A percentile compares a stretch with the other conserved stretches of the same genome.
Evolutionary conservation across 2,797 vertebrate species (phyloP).

Genomic region (Sylvilagus floridanus): DNA sequence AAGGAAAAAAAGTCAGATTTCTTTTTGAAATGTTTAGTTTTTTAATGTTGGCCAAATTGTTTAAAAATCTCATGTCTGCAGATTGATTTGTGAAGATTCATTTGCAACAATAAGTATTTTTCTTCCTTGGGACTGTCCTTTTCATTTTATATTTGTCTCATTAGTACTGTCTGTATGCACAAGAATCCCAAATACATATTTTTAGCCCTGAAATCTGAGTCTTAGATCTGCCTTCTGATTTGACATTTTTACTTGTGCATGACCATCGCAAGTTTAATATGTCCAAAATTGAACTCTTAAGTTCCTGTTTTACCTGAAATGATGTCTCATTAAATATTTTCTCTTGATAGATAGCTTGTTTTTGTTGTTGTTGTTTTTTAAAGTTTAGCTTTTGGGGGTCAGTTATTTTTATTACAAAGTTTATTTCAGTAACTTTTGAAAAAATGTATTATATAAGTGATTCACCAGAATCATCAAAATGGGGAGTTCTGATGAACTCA

Average conservation of each 20-base stretch:
- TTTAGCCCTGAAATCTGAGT: background rate
- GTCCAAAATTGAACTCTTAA: background rate
- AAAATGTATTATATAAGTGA: slow-evolving; percentile 3
- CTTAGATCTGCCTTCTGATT: background rate
- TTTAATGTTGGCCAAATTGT: slow-evolving; percentile 16
- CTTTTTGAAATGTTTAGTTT: background rate
- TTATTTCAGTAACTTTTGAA: slow-evolving; percentile 49
- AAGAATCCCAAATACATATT: background rate
- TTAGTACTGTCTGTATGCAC: background rate
- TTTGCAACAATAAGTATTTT: background rate
- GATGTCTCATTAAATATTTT: slow-evolving; percentile 12
- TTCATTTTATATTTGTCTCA: background rate
- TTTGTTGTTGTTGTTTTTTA: background rate
- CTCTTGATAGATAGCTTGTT: background rate
- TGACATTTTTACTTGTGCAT: background rate
- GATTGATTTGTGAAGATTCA: background rate
- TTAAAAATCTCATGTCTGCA: background rate
- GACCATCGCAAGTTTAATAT: background rate
- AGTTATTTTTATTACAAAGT: slow-evolving; percentile 40
- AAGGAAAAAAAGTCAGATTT: slow-evolving; percentile 10
- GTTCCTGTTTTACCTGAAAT: background rate
- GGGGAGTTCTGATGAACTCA: background rate
- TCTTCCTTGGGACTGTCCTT: background rate
- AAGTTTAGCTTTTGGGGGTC: background rate
- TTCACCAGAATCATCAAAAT: slow-evolving; percentile 45